Conservation (phyloP, 92 coral and sea anemone species). For the Epizoanthus stellaris region DNA sequence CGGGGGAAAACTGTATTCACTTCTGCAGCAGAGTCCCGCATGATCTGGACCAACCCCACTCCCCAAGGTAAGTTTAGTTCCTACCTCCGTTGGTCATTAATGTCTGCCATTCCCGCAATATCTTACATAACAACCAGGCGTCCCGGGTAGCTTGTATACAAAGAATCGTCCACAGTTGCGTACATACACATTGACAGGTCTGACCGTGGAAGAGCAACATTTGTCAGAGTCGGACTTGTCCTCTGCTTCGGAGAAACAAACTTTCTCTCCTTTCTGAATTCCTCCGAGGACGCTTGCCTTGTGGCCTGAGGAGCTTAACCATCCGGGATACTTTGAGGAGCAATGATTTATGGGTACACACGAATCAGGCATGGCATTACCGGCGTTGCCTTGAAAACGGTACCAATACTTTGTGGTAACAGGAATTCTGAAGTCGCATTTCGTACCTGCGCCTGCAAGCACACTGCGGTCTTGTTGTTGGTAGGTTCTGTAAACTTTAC, state of each 20-base stretch:
- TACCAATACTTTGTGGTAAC: conserved; percentile 28
- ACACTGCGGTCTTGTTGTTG: conserved; percentile 12
- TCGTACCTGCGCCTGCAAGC: conserved; percentile 18
- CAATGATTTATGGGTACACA: conserved; percentile 40
- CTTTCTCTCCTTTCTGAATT: not conserved
- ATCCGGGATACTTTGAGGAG: conserved; percentile 20
- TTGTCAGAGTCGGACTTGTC: not conserved
- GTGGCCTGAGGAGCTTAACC: conserved; percentile 35
- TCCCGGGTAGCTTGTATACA: conserved; percentile 40
- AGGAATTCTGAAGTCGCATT: conserved; percentile 24
- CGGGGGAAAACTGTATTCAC: no score
- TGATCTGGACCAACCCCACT: no score
- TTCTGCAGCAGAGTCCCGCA: no score
- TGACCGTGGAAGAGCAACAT: conserved; percentile 6
- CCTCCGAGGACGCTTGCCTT: not conserved
- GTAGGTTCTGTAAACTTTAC: not conserved
- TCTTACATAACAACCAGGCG: conserved; percentile 6
- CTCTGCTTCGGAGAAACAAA: conserved; percentile 34
- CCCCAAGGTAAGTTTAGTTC: no score
- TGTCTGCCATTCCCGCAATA: conserved; percentile 42
- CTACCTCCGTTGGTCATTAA: not conserved
- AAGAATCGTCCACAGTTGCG: conserved; percentile 23
- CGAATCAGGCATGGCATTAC: conserved; percentile 40
- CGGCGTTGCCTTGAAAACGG: conserved; percentile 48
- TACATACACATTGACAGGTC: conserved; percentile 11